Evolutionary conservation across 2,797 vertebrate species (phyloP), one percentile per base, ranked within the genome.

Genomic region (Myoxocephalus aenaeus): DNA sequence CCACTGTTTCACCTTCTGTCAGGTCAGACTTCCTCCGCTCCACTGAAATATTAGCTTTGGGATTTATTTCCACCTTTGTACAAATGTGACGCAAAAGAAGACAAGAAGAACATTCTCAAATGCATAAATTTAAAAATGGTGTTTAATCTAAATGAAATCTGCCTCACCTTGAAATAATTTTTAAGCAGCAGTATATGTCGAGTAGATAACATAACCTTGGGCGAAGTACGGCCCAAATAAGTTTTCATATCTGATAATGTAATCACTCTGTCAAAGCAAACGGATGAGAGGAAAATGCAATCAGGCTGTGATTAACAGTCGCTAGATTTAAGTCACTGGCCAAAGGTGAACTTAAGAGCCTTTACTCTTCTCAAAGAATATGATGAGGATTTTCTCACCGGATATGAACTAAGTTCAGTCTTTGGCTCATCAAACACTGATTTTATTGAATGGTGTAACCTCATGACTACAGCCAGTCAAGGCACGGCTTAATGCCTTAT

Each of bases 81-180:
- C 36, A 51, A 66, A 73, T 57, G 46, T 36, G 51, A 74, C 83
- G 67, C 20, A 15, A 54, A 83, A 54, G 9, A 71, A 15, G 1
- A 73, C 20, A 65, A 70, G 61, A 53, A 74, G 46, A 46, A 7
- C 25, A 64, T 46, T 8, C 29, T 53, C 14, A 66, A 65, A 80
- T 65, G 72, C 74, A 83, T 76, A 75, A 3, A 82, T 86, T 77
- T 83, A 79, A 85, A 84, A 64, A 20, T 44, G 53, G 73, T 54
- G 20, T 53, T 79, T 88, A 85, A 94, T 95, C 93, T 94, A 93
- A 94, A 95, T 94, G 79, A 93, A 93, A 94, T 95, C 93, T 89
- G 83, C 36, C 72, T 80, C 78, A 87, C 86, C 88, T 87, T 86
- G 77, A 86, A 80, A 83, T 81, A 69, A 71, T 80, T 87, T 63